These are phyloP conservation scores for Macrobrachium nipponense DNA, from an alignment of 1,140 invertebrate species.

Conservation along the genomic window DNA sequence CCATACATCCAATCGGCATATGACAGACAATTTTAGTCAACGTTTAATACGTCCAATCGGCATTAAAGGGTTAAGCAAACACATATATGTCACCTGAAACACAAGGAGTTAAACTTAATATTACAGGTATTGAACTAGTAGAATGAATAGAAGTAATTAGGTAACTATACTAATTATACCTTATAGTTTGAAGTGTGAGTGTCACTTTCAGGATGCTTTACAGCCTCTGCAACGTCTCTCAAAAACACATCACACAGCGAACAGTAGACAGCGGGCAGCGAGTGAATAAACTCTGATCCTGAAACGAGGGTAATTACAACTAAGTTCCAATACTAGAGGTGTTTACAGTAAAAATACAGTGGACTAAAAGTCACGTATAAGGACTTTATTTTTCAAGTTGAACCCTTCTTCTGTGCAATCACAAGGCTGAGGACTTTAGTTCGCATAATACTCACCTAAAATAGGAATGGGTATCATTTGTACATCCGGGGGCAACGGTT, in stretches of 20 bases:
- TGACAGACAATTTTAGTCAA: too few species aligned
- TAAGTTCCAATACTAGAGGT: neutral
- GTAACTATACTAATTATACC: constrained; percentile 16
- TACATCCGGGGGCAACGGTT: constrained; percentile 41
- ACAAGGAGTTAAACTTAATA: too few species aligned
- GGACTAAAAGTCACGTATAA: too few species aligned
- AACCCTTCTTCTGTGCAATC: neutral
- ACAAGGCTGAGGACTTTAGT: neutral
- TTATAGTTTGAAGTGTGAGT: constrained; percentile 44
- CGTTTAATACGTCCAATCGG: too few species aligned
- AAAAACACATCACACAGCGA: constrained; percentile 47
- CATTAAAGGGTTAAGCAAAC: too few species aligned
- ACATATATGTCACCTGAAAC: too few species aligned
- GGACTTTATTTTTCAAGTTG: neutral
- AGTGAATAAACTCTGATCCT: constrained; percentile 48
- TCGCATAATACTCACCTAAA: constrained; percentile 45
- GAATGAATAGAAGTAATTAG: too few species aligned
- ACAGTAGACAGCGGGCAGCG: constrained; percentile 36
- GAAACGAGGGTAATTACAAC: constrained; percentile 8
- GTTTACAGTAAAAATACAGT: neutral
- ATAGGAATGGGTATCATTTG: constrained; percentile 37
- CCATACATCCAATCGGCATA: too few species aligned
- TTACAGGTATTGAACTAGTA: too few species aligned
- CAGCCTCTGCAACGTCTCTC: constrained; percentile 41
- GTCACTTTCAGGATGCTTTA: constrained; percentile 42